phyloP scores from a whole-genome alignment of 2,797 vertebrate genomes.

The Rhodeus uyekii region DNA sequence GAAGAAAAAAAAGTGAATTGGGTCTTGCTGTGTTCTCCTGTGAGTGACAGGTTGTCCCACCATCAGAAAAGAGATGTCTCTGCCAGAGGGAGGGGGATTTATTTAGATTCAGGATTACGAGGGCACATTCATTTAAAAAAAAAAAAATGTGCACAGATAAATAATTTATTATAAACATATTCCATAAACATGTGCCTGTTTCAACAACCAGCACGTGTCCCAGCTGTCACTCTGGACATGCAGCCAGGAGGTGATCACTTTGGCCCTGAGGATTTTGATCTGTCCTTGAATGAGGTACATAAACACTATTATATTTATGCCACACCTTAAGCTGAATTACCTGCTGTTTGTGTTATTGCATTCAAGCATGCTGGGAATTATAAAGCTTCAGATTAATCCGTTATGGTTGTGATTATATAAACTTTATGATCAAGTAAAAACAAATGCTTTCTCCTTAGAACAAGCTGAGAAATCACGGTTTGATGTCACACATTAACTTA shows the following conservation, averaged over 20 bases:
- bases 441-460: background rate
- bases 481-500: slow-evolving; percentile 15
- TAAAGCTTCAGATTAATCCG: background rate
- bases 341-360: background rate
- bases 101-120: background rate
- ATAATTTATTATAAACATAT: background rate
- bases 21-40: too few relatives aligned
- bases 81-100: background rate
- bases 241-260: slow-evolving; percentile 84
- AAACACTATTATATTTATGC: background rate
- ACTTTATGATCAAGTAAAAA: background rate
- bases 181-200: background rate
- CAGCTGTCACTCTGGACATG: slow-evolving; percentile 84
- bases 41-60: background rate
- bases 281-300: slow-evolving; percentile 84
- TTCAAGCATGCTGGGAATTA: background rate
- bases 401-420: background rate
- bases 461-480: background rate
- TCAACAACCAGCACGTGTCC: slow-evolving; percentile 58
- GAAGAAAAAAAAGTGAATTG: too few relatives aligned
- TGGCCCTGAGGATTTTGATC: slow-evolving; percentile 80
- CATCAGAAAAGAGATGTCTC: background rate
- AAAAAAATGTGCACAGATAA: background rate
- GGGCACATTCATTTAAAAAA: too few relatives aligned
- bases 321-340: background rate